Evolutionary conservation across 2,888 invertebrate species (phyloP).

Genomic region (Amblyjoppa fuscipennis): DNA sequence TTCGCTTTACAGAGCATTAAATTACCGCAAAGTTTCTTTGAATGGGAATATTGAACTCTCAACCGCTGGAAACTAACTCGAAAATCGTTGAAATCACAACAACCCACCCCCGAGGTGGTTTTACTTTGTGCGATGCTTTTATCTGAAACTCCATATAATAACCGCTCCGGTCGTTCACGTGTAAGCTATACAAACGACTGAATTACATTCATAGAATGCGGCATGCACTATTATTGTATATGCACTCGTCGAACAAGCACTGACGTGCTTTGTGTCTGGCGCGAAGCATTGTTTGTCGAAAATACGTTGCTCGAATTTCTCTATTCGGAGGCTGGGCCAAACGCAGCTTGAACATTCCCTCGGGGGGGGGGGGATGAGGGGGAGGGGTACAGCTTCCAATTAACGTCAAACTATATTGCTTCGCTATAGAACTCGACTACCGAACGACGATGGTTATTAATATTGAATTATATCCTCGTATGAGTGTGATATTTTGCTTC

Average conservation of each 20-base stretch:
- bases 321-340: constrained; percentile 12
- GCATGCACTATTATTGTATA: not conserved
- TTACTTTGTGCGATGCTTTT: constrained; percentile 3
- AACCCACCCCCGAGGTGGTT: not conserved
- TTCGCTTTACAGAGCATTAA: not conserved
- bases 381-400: constrained; percentile 38
- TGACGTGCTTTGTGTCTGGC: constrained; percentile 40
- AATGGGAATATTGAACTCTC: not conserved
- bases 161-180: not conserved
- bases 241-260: not conserved
- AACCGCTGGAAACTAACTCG: not conserved
- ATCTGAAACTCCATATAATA: constrained; percentile 3
- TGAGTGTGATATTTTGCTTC: constrained; percentile 16
- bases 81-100: not conserved
- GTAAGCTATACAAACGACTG: not conserved
- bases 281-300: constrained; percentile 33
- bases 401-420: constrained; percentile 32
- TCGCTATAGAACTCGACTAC: not conserved
- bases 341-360: not conserved
- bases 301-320: constrained; percentile 33
- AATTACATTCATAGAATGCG: not conserved
- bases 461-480: constrained; percentile 14
- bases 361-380: not conserved
- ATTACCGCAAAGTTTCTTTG: not conserved
- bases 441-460: constrained; percentile 11